phyloP scores from a whole-genome alignment of 2,888 invertebrate genomes.

The Stenotaenia linearis region DNA sequence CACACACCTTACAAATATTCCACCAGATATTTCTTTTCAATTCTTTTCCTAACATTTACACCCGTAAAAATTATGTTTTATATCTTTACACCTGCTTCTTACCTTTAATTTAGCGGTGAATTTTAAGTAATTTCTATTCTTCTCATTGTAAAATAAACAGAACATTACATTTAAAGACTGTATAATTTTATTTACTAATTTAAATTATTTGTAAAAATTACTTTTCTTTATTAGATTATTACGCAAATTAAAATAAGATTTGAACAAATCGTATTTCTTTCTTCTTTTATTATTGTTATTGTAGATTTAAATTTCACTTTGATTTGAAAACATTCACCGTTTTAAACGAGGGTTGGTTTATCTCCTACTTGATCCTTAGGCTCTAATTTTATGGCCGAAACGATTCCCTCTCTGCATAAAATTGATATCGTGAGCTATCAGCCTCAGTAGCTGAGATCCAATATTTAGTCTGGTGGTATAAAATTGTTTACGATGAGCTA shows the following conservation, averaged over 20 bases:
- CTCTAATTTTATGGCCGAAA: constrained; percentile 26
- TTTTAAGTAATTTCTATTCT: not conserved
- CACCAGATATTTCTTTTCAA: not conserved
- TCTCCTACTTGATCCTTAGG: constrained; percentile 12
- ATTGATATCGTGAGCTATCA: constrained; percentile 26
- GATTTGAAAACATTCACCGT: not conserved
- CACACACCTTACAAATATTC: constrained; percentile 26
- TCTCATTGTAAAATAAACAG: not conserved
- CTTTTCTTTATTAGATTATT: not conserved
- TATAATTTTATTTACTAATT: not conserved
- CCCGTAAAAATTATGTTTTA: not conserved
- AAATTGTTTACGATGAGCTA: constrained; percentile 26
- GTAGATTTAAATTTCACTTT: not conserved
- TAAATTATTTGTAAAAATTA: not conserved
- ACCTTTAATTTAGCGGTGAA: not conserved
- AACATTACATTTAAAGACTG: not conserved
- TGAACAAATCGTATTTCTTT: not conserved
- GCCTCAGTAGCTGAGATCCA: constrained; percentile 7
- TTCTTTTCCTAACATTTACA: constrained; percentile 2
- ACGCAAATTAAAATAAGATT: not conserved
- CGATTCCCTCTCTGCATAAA: constrained; percentile 20
- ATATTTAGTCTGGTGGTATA: constrained; percentile 14
- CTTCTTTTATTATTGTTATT: not conserved
- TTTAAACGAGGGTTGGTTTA: not conserved
- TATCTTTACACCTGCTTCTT: not conserved